A percentile compares a stretch with the other conserved stretches of the same genome.
Evolutionary conservation across 2,113 vertebrate genomes (phyloP).

Genomic region (Hyla sarda): DNA sequence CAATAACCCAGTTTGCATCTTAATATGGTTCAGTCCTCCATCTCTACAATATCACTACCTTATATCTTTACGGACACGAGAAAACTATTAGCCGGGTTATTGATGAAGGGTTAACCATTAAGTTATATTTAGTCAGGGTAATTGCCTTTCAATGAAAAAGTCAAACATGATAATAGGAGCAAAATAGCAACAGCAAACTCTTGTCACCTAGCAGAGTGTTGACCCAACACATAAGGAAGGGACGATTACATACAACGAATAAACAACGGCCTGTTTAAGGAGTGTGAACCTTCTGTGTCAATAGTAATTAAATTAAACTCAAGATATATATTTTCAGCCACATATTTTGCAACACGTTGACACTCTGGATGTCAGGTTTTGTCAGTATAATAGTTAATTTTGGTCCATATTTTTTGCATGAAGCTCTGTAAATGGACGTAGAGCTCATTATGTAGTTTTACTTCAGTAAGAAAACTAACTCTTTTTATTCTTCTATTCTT

Average conservation of each 20-base stretch:
- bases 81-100: not conserved
- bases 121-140: not conserved
- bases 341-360: not conserved
- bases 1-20: not conserved
- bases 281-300: not conserved
- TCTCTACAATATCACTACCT: not conserved
- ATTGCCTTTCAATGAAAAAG: conserved; percentile 4
- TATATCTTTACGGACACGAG: too few species aligned
- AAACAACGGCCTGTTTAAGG: not conserved
- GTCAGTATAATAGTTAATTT: too few species aligned
- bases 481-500: too few species aligned
- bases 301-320: not conserved
- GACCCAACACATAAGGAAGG: not conserved
- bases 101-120: not conserved
- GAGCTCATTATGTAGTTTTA: too few species aligned
- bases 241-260: not conserved
- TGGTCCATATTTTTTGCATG: too few species aligned
- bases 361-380: not conserved
- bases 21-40: not conserved
- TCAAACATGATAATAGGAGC: conserved; percentile 1
- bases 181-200: conserved; percentile 35
- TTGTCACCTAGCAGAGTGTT: not conserved
- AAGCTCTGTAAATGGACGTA: too few species aligned
- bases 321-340: not conserved
- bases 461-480: too few species aligned